phyloP scores from a whole-genome alignment of 2,113 vertebrate genomes.

The Bagarius yarrelli region DNA sequence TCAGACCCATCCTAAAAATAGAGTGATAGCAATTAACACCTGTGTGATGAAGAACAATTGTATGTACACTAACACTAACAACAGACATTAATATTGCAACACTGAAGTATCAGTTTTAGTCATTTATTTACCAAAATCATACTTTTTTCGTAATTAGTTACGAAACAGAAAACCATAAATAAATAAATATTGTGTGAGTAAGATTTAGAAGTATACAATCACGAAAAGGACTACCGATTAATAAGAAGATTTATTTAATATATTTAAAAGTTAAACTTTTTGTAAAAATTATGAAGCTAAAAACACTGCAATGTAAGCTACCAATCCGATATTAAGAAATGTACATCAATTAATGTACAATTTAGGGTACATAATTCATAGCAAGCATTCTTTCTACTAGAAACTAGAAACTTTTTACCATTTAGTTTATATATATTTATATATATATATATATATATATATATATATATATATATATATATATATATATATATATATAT shows the following conservation, averaged over 20 bases:
- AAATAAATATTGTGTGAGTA: not conserved
- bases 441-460: too few species aligned
- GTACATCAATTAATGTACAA: not conserved
- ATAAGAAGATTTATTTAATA: not conserved
- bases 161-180: not conserved
- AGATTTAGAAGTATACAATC: not conserved
- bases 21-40: not conserved
- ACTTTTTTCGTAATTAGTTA: not conserved
- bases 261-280: not conserved
- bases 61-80: not conserved
- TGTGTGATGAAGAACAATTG: slow-evolving; percentile 1
- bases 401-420: too few species aligned
- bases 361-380: not conserved
- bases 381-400: slow-evolving; percentile 1
- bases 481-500: too few species aligned
- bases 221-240: not conserved
- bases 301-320: not conserved
- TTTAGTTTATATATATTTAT: too few species aligned
- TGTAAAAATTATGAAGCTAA: not conserved
- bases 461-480: too few species aligned
- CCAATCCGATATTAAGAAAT: not conserved
- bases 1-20: slow-evolving; percentile 40
- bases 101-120: not conserved
- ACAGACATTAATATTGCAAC: not conserved
- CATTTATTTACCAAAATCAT: not conserved